phyloP scores from a whole-genome alignment of 2,797 vertebrate species.

The Otus scops region DNA sequence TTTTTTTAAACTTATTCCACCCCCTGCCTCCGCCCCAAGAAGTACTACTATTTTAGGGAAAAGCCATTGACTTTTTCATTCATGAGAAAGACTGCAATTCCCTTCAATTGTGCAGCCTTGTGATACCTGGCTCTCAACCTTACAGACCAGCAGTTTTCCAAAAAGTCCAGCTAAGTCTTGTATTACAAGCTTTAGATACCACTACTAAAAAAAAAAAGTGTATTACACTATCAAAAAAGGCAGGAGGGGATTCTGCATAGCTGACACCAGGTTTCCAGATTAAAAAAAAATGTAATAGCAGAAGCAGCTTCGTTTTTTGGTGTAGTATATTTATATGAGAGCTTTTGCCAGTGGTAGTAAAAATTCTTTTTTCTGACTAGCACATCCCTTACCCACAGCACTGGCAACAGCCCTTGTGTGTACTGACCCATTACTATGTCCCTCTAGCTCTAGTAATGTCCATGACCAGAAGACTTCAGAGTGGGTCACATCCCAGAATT shows the following conservation, averaged over 20 bases:
- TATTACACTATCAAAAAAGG: neutral
- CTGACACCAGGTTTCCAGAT: neutral
- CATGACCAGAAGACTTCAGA: neutral
- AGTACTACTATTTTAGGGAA: constrained; percentile 2
- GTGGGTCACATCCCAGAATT: neutral
- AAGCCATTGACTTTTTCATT: constrained; percentile 10
- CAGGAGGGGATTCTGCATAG: neutral
- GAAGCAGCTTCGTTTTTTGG: neutral
- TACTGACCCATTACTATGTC: neutral
- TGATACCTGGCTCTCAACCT: neutral
- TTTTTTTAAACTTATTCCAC: constrained; percentile 24
- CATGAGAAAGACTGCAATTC: neutral
- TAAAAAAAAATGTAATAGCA: neutral
- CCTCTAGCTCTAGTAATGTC: neutral
- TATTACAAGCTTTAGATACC: neutral
- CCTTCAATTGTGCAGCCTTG: neutral
- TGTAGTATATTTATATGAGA: neutral
- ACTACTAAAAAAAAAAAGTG: neutral
- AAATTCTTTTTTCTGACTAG: neutral
- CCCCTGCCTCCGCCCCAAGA: neutral
- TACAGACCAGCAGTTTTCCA: neutral
- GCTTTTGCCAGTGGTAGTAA: neutral
- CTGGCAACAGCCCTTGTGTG: neutral
- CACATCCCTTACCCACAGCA: neutral
- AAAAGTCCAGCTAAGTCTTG: neutral